Percentiles rank a stretch among this genome's conserved stretches.
Conservation (phyloP, 2,888 invertebrate genomes). For the Melipona bicolor region DNA sequence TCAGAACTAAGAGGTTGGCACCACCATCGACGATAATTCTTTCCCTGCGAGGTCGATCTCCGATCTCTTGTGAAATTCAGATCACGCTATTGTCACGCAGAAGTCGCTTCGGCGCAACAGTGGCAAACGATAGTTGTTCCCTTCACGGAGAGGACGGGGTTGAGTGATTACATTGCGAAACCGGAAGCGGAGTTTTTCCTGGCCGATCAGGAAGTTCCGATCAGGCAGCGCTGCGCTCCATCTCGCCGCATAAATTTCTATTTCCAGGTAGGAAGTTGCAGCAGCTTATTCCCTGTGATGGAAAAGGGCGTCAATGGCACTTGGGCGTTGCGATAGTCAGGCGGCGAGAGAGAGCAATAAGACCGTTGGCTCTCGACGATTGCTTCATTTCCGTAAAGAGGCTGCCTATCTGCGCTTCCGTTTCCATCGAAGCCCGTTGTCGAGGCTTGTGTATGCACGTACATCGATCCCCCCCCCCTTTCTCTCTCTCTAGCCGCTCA, state of each 20-base stretch:
- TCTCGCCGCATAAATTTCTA: slow-evolving; percentile 66
- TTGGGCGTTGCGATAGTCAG: slow-evolving; percentile 62
- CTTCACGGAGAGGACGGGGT: slow-evolving; percentile 14
- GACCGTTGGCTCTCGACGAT: slow-evolving; percentile 65
- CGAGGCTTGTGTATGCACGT: slow-evolving; percentile 18
- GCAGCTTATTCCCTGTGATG: slow-evolving; percentile 64
- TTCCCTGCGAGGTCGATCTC: too few relatives aligned
- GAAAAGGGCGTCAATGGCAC: slow-evolving; percentile 69
- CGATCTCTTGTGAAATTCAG: too few relatives aligned
- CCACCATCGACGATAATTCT: too few relatives aligned
- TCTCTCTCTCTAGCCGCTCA: too few relatives aligned
- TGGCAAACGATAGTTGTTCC: slow-evolving; percentile 23
- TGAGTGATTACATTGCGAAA: slow-evolving; percentile 59
- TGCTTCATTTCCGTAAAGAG: slow-evolving; percentile 76
- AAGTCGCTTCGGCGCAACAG: neutral
- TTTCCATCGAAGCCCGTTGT: slow-evolving; percentile 56
- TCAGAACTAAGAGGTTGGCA: too few relatives aligned
- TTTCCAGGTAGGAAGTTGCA: slow-evolving; percentile 59
- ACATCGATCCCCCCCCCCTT: slow-evolving; percentile 35
- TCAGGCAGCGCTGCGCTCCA: slow-evolving; percentile 24
- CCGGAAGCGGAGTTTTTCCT: slow-evolving; percentile 63
- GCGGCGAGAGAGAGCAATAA: slow-evolving; percentile 64
- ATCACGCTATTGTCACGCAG: too few relatives aligned
- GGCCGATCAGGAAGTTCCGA: slow-evolving; percentile 49
- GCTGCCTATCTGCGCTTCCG: slow-evolving; percentile 66